phyloP scores from a whole-genome alignment of 2,888 invertebrate species.

The Tromatobia lineatoria region DNA sequence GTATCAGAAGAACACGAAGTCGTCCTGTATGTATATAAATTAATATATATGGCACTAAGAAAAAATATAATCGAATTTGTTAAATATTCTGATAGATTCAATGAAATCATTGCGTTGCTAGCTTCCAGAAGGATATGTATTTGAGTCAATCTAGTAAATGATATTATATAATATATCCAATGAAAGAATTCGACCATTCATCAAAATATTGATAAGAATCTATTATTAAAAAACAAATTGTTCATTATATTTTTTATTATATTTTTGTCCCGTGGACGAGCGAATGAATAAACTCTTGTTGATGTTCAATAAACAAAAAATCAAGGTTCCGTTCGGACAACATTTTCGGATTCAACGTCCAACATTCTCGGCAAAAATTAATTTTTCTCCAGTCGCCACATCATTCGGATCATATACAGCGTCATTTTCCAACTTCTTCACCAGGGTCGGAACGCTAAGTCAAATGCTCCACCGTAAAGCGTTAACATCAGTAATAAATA shows the following conservation, averaged over 20 bases:
- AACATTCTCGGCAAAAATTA: neutral
- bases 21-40: neutral
- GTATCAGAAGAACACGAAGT: neutral
- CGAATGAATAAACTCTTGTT: neutral
- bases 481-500: neutral
- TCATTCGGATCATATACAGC: neutral
- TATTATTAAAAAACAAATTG: too few relatives aligned
- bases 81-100: too few relatives aligned
- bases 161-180: too few relatives aligned
- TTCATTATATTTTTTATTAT: too few relatives aligned
- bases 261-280: too few relatives aligned
- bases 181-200: too few relatives aligned
- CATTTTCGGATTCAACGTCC: neutral
- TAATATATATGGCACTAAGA: neutral
- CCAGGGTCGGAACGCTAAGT: neutral
- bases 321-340: neutral
- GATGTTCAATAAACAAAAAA: neutral
- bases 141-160: too few relatives aligned
- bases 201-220: too few relatives aligned
- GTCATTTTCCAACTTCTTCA: neutral
- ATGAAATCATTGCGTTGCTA: too few relatives aligned
- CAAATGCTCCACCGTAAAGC: neutral
- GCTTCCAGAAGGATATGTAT: too few relatives aligned
- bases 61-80: neutral
- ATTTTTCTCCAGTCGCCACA: neutral